Percentiles rank a stretch among this genome's conserved stretches.
These are phyloP conservation scores for Siniperca undulata DNA, from an alignment of 2,797 vertebrate species.

Conservation along the genomic window DNA sequence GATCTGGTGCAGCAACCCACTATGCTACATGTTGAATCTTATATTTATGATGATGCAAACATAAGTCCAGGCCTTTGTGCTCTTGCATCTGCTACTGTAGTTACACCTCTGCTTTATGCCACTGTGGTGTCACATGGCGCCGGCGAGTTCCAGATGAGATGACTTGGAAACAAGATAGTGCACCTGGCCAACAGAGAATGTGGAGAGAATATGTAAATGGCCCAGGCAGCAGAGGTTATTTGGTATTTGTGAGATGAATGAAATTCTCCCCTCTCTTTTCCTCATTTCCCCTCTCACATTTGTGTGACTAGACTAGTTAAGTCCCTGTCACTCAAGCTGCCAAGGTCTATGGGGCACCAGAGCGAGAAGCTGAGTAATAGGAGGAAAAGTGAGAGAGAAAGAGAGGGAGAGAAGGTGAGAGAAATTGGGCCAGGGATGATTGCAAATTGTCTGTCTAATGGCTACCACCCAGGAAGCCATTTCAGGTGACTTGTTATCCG, in stretches of 20 bases:
- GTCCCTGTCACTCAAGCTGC: constrained; percentile 84
- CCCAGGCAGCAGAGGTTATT: constrained; percentile 74
- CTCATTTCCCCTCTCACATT: constrained; percentile 80
- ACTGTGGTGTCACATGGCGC: constrained; percentile 34
- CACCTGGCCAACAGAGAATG: constrained; percentile 68
- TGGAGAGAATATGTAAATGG: constrained; percentile 76
- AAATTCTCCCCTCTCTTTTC: constrained; percentile 73
- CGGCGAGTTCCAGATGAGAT: constrained; percentile 57
- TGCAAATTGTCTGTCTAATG: constrained; percentile 80
- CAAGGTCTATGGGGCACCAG: constrained; percentile 80
- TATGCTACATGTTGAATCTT: constrained; percentile 10
- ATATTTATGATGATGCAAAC: constrained; percentile 38
- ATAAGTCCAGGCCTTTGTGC: constrained; percentile 41
- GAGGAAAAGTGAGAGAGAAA: constrained; percentile 78
- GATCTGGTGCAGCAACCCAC: not conserved
- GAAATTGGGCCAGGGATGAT: constrained; percentile 85
- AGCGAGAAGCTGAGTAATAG: constrained; percentile 81
- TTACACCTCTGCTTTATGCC: constrained; percentile 52
- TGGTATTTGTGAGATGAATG: constrained; percentile 83
- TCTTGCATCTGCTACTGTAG: constrained; percentile 51
- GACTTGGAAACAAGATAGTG: constrained; percentile 63
- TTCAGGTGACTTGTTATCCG: constrained; percentile 85
- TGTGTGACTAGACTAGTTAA: constrained; percentile 84
- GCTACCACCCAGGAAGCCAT: constrained; percentile 82
- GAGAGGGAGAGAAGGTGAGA: constrained; percentile 68